phyloP scores from a whole-genome alignment of 2,888 invertebrate genomes.

The Tipula lateralis region DNA sequence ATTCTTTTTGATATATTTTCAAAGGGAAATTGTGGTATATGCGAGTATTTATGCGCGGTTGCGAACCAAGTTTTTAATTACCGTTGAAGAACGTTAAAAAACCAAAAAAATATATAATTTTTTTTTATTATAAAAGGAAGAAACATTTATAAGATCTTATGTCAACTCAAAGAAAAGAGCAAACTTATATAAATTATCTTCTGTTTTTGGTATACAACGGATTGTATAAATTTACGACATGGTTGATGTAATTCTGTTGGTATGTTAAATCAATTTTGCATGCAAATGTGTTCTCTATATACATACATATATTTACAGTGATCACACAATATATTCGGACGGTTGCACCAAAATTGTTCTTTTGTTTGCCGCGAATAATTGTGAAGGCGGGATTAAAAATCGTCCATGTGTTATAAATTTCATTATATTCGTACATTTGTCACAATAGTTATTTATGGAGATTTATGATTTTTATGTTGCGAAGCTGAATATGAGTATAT shows the following conservation, averaged over 20 bases:
- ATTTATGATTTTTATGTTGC: neutral
- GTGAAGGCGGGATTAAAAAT: neutral
- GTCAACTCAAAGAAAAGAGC: neutral
- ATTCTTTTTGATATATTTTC: neutral
- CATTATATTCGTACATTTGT: neutral
- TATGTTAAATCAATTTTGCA: neutral
- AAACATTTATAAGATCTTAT: neutral
- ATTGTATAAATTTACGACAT: neutral
- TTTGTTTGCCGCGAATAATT: neutral
- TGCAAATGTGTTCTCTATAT: neutral
- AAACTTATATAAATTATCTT: neutral
- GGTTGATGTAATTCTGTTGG: neutral
- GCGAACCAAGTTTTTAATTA: conserved; percentile 11
- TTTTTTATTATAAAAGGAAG: neutral
- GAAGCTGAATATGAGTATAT: neutral
- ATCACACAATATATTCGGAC: neutral
- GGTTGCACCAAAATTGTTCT: neutral
- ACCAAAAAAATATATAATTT: neutral
- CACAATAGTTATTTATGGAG: neutral
- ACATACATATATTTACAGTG: neutral
- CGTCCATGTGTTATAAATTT: neutral
- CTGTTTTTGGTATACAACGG: neutral
- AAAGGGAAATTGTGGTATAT: neutral
- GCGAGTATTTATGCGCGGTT: neutral
- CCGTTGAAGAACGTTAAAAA: neutral